Percentiles rank a stretch among this genome's conserved stretches.
These are phyloP conservation scores for Ardeotis arabs DNA, from an alignment of 2,113 vertebrate genomes.

Conservation along the genomic window DNA sequence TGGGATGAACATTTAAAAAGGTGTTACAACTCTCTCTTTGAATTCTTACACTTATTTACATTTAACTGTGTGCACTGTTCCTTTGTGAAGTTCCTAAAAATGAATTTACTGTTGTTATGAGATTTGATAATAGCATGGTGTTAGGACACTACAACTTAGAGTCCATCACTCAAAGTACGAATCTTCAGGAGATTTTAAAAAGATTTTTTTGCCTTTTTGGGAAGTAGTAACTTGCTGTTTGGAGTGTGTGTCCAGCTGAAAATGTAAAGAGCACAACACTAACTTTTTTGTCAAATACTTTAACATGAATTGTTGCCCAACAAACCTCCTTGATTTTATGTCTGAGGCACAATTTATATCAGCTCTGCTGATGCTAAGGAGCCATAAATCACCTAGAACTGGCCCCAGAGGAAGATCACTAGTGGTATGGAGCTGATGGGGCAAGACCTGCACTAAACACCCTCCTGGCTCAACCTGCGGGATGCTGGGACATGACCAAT, in stretches of 20 bases:
- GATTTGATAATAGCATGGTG: neutral
- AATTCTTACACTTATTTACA: neutral
- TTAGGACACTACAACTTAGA: no score
- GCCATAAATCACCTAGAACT: neutral
- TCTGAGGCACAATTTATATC: neutral
- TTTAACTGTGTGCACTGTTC: neutral
- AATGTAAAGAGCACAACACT: neutral
- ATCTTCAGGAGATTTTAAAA: neutral
- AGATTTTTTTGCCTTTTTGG: neutral
- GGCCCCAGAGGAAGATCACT: neutral
- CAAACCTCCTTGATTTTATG: neutral
- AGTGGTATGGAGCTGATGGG: neutral
- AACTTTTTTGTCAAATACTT: neutral
- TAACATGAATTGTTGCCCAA: accelerated
- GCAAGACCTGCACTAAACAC: neutral
- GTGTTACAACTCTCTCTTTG: neutral
- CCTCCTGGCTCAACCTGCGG: neutral
- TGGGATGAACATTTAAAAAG: neutral
- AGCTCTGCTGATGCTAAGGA: neutral
- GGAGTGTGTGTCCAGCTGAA: neutral
- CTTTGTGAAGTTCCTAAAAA: neutral
- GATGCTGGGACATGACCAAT: neutral
- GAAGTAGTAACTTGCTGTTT: neutral
- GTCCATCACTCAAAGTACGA: neutral
- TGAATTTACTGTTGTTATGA: neutral